Evolutionary conservation across 1,140 invertebrate genomes (phyloP), one percentile per base, ranked within the genome.

Genomic region (Bombus ignitus): DNA sequence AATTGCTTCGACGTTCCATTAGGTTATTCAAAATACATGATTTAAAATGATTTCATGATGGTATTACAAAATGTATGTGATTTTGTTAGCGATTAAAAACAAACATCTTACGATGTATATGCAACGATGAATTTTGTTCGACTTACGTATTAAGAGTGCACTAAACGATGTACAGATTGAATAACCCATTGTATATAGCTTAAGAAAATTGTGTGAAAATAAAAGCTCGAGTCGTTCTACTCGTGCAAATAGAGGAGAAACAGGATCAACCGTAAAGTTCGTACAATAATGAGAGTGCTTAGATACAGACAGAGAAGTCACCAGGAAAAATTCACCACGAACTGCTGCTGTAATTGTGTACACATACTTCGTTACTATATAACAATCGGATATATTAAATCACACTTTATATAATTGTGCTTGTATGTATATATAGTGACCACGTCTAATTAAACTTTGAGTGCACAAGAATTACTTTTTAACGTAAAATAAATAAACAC

Each of bases 211-310:
- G 32, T 37, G 71, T 82, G 81, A 37, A 39, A 9, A 22, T 37
- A 66, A 66, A 75, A 28, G 18, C 62, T 68, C 18, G 70, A 74
- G 76, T 76, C 75, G 77, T 39, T 87, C 87, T 87, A 88, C 47
- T 88, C 87, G 87, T 88, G 87, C 87, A 88, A 53, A 62, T 87
- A 12, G 32, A 39, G 42, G 70, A 44, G 32, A 83, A 47, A 39
- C 70, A 79, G 59, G 28, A 42, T 82, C 15, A 74, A 37, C 37
- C 65, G 47, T 13, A 62, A 44, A 66, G 22, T 35, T 74, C 18
- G 42, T 53, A 70, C 10, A 39, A 75, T 15, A 73, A 39, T 66
- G 57, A 65, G 47, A 75, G 44, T 75, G 71, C 65, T 35, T 66
- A 42, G 28, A 47, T 81, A 25, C 47, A 59, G 25, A 81, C 25